phyloP scores from a whole-genome alignment of 2,113 vertebrate species.

The Emydocephalus ijimae region DNA sequence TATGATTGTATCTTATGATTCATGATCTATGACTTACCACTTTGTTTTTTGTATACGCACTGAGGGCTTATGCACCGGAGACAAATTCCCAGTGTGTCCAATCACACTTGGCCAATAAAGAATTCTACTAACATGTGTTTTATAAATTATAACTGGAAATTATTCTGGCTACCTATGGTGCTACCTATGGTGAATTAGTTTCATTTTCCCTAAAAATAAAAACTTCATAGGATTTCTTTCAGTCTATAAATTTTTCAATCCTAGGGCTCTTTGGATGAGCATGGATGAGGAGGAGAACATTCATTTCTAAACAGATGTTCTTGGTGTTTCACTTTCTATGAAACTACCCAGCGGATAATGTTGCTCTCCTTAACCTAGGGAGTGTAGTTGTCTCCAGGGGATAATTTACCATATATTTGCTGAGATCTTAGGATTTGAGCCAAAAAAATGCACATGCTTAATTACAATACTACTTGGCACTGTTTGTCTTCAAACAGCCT shows the following conservation, averaged over 20 bases:
- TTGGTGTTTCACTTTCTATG: background rate
- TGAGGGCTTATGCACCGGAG: background rate
- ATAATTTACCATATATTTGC: background rate
- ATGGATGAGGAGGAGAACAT: background rate
- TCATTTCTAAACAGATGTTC: background rate
- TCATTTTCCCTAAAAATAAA: background rate
- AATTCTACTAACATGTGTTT: background rate
- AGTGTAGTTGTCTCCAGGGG: background rate
- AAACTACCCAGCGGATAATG: background rate
- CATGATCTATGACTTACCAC: background rate
- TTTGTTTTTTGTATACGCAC: background rate
- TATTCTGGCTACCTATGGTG: background rate
- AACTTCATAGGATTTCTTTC: background rate
- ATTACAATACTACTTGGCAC: background rate
- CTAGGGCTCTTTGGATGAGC: background rate
- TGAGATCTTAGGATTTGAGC: background rate
- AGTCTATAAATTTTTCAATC: background rate
- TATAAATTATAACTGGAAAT: background rate
- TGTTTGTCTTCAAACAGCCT: constrained; percentile 17
- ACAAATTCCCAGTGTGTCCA: background rate
- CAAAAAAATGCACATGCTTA: constrained; percentile 1
- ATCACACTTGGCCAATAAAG: background rate
- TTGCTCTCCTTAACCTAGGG: background rate
- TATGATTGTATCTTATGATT: background rate
- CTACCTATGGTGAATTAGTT: background rate